A percentile compares a stretch with the other conserved stretches of the same genome.
These are phyloP conservation scores for Hydropsyche tenuis DNA, from an alignment of 1,140 invertebrate species.

Conservation along the genomic window DNA sequence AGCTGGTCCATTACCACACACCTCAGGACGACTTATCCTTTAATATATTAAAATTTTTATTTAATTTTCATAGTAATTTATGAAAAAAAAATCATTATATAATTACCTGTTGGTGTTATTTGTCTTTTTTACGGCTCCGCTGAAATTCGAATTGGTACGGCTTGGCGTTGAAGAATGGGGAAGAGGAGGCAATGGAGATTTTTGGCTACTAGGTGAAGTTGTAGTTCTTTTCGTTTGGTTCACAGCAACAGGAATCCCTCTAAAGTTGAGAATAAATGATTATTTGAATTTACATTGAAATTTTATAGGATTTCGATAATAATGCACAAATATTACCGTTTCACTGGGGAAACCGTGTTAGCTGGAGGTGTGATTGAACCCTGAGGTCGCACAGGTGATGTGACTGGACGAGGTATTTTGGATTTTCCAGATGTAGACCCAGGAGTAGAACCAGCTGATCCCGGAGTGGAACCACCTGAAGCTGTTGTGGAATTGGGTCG, in stretches of 20 bases:
- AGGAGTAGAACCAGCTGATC: constrained; percentile 42
- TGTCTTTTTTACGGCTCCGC: constrained; percentile 34
- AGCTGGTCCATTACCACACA: constrained; percentile 54
- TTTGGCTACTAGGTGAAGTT: constrained; percentile 41
- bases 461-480: constrained; percentile 47
- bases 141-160: background rate
- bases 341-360: constrained; percentile 51
- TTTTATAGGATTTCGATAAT: background rate
- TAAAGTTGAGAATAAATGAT: constrained; percentile 46
- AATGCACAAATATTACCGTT: constrained; percentile 34
- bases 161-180: constrained; percentile 30
- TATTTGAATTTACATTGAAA: constrained; percentile 21
- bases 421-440: constrained; percentile 53
- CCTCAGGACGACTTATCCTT: constrained; percentile 68
- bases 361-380: constrained; percentile 49
- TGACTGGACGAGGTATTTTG: constrained; percentile 60
- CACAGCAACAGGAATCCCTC: constrained; percentile 44
- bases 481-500: constrained; percentile 25
- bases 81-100: background rate
- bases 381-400: constrained; percentile 64
- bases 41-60: constrained; percentile 21
- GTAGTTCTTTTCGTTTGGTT: constrained; percentile 40
- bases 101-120: constrained; percentile 42
- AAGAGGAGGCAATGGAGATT: constrained; percentile 43
- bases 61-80: no score